Evolutionary conservation across 2,888 invertebrate species (phyloP).

Genomic region (Euclidia mi): DNA sequence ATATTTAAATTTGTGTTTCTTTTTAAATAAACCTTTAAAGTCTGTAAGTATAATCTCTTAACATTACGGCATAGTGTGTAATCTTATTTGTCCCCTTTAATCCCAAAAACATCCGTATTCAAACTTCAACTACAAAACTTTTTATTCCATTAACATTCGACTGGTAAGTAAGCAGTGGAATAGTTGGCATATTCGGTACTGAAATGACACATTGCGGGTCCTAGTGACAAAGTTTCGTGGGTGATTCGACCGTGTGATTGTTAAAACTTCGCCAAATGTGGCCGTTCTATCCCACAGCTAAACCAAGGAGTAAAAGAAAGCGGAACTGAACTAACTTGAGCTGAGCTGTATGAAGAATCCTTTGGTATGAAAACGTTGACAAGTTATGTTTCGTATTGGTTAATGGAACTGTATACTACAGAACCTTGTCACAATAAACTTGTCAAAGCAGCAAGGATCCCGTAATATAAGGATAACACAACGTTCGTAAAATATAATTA

Average conservation of each 20-base stretch:
- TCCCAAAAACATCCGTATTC: background rate
- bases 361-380: no score
- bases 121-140: conserved; percentile 16
- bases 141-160: conserved; percentile 33
- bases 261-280: conserved; percentile 72
- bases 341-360: no score
- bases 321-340: background rate
- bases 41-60: no score
- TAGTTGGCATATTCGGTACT: conserved; percentile 60
- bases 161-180: conserved; percentile 22
- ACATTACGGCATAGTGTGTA: no score
- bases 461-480: no score
- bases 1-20: no score
- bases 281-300: conserved; percentile 14
- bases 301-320: conserved; percentile 12
- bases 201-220: conserved; percentile 68
- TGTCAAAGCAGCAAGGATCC: no score
- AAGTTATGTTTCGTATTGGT: no score
- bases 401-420: no score
- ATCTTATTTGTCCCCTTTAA: background rate
- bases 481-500: no score
- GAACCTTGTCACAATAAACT: no score
- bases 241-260: conserved; percentile 65
- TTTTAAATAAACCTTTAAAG: no score
- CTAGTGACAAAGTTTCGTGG: conserved; percentile 69